Evolutionary conservation across 2,797 vertebrate genomes (phyloP).

Genomic region (Microchirus variegatus): DNA sequence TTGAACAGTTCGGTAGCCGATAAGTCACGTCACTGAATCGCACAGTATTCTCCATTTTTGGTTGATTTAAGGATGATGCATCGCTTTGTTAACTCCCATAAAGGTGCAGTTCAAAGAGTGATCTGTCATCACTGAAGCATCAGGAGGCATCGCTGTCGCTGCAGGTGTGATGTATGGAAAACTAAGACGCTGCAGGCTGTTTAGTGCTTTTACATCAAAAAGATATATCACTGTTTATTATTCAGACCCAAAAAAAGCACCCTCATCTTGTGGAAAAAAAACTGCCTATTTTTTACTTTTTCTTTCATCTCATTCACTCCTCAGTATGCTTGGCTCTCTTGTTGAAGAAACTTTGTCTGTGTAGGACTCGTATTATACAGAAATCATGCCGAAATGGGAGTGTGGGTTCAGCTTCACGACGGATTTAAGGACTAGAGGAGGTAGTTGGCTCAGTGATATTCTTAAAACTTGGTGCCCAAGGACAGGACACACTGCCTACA

Average conservation of each 20-base stretch:
- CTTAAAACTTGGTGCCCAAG: constrained; percentile 69
- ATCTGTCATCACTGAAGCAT: constrained; percentile 52
- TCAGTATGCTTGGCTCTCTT: neutral
- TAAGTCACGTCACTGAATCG: constrained; percentile 23
- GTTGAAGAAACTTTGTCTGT: constrained; percentile 36
- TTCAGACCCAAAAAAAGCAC: constrained; percentile 26
- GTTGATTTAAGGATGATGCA: constrained; percentile 19
- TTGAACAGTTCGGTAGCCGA: constrained; percentile 10
- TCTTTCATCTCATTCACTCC: constrained; percentile 23
- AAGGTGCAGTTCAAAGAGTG: constrained; percentile 59
- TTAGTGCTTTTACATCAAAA: constrained; percentile 60
- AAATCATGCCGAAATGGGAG: constrained; percentile 35
- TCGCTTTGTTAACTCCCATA: constrained; percentile 54
- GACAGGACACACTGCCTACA: constrained; percentile 63
- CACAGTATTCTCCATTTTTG: constrained; percentile 11
- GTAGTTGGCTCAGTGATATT: constrained; percentile 58
- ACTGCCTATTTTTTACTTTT: constrained; percentile 13
- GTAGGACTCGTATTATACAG: constrained; percentile 14
- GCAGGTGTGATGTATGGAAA: constrained; percentile 48
- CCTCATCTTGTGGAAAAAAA: constrained; percentile 27
- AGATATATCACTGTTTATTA: constrained; percentile 30
- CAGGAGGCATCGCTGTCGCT: constrained; percentile 33
- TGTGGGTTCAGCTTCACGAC: constrained; percentile 39
- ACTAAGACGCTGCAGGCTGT: constrained; percentile 57
- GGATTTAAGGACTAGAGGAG: constrained; percentile 64